Conservation (phyloP, 2,797 vertebrate species). For the Liparis tanakae region DNA sequence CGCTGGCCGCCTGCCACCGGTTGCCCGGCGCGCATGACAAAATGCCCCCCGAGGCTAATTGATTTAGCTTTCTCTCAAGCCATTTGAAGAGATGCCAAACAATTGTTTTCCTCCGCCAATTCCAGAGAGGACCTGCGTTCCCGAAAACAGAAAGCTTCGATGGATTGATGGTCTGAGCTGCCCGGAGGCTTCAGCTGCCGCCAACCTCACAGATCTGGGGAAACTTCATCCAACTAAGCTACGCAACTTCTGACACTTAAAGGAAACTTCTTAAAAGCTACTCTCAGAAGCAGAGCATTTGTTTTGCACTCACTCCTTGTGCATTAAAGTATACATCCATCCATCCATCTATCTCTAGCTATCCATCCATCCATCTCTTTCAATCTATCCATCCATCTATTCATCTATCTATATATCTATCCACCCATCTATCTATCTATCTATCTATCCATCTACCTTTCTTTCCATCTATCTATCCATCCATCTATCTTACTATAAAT, state of each 20-base stretch:
- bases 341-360: no score
- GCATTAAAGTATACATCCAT: neutral
- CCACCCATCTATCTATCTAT: no score
- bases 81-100: conserved; percentile 62
- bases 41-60: conserved; percentile 60
- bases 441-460: no score
- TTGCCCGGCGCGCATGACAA: conserved; percentile 64
- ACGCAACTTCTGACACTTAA: neutral
- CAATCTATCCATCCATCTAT: no score
- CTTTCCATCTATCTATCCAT: no score
- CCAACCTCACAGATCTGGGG: neutral
- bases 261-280: neutral
- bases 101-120: conserved; percentile 46
- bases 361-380: no score
- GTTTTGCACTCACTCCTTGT: no score
- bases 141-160: conserved; percentile 31
- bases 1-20: conserved; percentile 54
- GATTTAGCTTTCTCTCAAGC: conserved; percentile 62
- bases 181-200: conserved; percentile 4
- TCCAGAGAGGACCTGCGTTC: conserved; percentile 32
- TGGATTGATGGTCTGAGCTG: conserved; percentile 21
- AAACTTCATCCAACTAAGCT: neutral
- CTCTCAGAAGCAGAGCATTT: neutral
- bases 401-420: no score
- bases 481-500: no score